Conservation (phyloP, 2,797 vertebrate genomes). For the Phrynocephalus forsythii region DNA sequence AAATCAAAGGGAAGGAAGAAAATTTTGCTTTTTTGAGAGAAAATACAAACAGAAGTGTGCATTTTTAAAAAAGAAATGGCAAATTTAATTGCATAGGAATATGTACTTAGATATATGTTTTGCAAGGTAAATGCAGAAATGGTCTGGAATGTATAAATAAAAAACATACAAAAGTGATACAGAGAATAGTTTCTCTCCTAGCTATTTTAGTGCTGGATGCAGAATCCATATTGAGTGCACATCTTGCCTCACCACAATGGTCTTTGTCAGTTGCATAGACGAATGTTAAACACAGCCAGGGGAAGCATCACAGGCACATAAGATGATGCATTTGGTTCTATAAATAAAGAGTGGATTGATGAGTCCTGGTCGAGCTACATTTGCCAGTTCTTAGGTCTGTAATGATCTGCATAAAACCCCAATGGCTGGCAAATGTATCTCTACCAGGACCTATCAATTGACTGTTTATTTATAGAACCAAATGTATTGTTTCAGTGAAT, state of each 20-base stretch:
- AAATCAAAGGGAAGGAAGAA: not conserved
- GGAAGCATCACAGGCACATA: not conserved
- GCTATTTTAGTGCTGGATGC: not conserved
- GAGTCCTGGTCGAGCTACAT: too few species aligned
- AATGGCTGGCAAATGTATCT: too few species aligned
- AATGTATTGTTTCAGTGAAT: too few species aligned
- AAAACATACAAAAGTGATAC: not conserved
- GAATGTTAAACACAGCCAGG: not conserved
- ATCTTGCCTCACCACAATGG: not conserved
- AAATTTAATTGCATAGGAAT: too few species aligned
- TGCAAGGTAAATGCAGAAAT: too few species aligned
- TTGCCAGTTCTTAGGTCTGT: not conserved
- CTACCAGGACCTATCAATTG: too few species aligned
- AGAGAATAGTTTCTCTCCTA: not conserved
- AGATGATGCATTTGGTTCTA: not conserved
- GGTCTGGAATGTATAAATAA: too few species aligned
- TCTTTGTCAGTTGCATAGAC: not conserved
- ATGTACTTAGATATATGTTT: too few species aligned
- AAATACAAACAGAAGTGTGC: too few species aligned
- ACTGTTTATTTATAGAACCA: too few species aligned
- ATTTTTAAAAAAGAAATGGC: too few species aligned
- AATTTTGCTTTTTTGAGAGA: too few species aligned
- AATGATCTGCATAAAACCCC: not conserved
- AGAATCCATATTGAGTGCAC: not conserved
- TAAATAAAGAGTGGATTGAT: not conserved